Conservation (phyloP, 2,888 invertebrate genomes). For the Acanthopleura granulata region DNA sequence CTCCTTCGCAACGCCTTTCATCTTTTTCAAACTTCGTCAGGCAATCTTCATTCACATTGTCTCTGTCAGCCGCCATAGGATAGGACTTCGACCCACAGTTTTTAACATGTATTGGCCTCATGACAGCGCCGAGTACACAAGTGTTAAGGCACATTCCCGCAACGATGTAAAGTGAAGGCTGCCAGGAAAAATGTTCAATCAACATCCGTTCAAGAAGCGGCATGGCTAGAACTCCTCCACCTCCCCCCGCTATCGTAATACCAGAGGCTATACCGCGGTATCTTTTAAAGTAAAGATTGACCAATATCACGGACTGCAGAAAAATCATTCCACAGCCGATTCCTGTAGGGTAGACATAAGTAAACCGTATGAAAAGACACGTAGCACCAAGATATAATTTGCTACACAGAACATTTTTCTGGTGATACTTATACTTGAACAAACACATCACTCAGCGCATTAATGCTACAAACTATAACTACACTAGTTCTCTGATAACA, state of each 20-base stretch:
- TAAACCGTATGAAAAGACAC: too few species aligned
- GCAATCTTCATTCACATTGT: not conserved
- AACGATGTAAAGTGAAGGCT: constrained; percentile 12
- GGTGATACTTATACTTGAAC: too few species aligned
- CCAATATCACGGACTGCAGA: constrained; percentile 3
- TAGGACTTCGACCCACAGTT: not conserved
- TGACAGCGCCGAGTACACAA: constrained; percentile 1
- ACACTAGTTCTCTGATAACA: too few species aligned
- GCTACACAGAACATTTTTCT: too few species aligned
- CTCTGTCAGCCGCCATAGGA: not conserved
- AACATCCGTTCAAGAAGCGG: not conserved
- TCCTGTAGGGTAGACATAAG: not conserved
- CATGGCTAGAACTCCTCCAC: constrained; percentile 8
- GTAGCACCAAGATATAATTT: too few species aligned
- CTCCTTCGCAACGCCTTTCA: not conserved
- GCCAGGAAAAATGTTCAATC: constrained; percentile 11
- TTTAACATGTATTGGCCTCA: constrained; percentile 8
- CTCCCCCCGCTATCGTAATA: constrained; percentile 9
- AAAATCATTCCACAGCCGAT: constrained; percentile 11
- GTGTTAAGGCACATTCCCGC: constrained; percentile 2
- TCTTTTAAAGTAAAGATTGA: constrained; percentile 1
- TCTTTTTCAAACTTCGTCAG: not conserved
- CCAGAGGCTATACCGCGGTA: constrained; percentile 12
- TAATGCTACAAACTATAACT: too few species aligned
- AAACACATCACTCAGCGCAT: too few species aligned